Evolutionary conservation across 2,113 vertebrate species (phyloP).

Genomic region (Istiophorus platypterus): DNA sequence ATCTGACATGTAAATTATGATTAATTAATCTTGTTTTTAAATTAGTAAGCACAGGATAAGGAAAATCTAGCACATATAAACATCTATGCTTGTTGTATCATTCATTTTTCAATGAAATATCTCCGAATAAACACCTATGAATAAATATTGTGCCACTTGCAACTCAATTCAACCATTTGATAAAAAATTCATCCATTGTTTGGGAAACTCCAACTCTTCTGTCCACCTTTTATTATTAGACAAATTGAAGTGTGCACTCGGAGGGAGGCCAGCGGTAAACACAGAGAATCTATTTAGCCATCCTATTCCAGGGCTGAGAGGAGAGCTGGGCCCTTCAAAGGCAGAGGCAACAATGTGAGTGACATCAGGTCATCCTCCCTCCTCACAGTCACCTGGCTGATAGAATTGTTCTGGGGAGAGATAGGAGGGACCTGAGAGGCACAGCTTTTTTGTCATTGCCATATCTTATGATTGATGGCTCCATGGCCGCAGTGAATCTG

Average conservation of each 20-base stretch:
- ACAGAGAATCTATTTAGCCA: constrained; percentile 97
- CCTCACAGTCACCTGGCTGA: constrained; percentile 94
- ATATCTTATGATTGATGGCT: constrained; percentile 99
- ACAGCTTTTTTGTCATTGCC: constrained; percentile 95
- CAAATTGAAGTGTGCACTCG: constrained; percentile 94
- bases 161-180: constrained; percentile 91
- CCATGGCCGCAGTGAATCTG: constrained; percentile 97
- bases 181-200: constrained; percentile 96
- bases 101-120: constrained; percentile 64
- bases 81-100: constrained; percentile 44
- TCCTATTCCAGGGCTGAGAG: constrained; percentile 91
- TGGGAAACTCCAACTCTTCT: constrained; percentile 89
- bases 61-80: constrained; percentile 11
- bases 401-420: constrained; percentile 96
- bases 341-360: constrained; percentile 95
- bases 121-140: constrained; percentile 84
- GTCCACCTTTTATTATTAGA: constrained; percentile 94
- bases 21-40: constrained; percentile 5
- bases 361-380: constrained; percentile 94
- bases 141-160: constrained; percentile 89
- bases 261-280: constrained; percentile 89
- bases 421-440: constrained; percentile 92
- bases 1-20: background rate
- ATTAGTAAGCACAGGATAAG: background rate
- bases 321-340: constrained; percentile 93